phyloP scores from a whole-genome alignment of 2,113 vertebrate genomes.

The Sardina pilchardus region DNA sequence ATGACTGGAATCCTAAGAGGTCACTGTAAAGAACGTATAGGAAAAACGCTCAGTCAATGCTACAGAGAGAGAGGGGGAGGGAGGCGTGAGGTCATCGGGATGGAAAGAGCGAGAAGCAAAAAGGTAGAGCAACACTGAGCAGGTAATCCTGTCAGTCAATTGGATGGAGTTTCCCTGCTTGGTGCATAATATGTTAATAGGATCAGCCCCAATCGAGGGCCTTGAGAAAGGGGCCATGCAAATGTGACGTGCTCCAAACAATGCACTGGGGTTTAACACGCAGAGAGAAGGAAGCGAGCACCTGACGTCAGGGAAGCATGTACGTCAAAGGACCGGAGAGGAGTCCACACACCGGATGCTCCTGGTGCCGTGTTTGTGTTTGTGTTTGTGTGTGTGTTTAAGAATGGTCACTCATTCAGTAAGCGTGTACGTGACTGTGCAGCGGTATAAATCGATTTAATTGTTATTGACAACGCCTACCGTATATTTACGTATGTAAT shows the following conservation, averaged over 20 bases:
- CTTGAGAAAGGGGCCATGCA: slow-evolving; percentile 29
- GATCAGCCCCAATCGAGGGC: slow-evolving; percentile 57
- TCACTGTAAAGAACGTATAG: background rate
- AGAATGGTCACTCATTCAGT: background rate
- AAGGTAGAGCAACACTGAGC: background rate
- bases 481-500: too few relatives aligned
- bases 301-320: slow-evolving; percentile 14
- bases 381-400: slow-evolving; percentile 7
- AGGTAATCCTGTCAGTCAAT: slow-evolving; percentile 62
- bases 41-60: background rate
- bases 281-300: background rate
- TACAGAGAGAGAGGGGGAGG: background rate
- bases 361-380: background rate
- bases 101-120: background rate
- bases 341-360: background rate
- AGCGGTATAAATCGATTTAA: too few relatives aligned
- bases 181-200: slow-evolving; percentile 58
- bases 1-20: background rate
- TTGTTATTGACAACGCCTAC: too few relatives aligned
- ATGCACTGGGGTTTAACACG: background rate
- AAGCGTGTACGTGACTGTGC: background rate
- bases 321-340: slow-evolving; percentile 2
- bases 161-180: slow-evolving; percentile 42
- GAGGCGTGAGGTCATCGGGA: background rate
- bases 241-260: slow-evolving; percentile 32